Evolutionary conservation across 2,888 invertebrate genomes (phyloP).

Genomic region (Ischnus inquisitorius): DNA sequence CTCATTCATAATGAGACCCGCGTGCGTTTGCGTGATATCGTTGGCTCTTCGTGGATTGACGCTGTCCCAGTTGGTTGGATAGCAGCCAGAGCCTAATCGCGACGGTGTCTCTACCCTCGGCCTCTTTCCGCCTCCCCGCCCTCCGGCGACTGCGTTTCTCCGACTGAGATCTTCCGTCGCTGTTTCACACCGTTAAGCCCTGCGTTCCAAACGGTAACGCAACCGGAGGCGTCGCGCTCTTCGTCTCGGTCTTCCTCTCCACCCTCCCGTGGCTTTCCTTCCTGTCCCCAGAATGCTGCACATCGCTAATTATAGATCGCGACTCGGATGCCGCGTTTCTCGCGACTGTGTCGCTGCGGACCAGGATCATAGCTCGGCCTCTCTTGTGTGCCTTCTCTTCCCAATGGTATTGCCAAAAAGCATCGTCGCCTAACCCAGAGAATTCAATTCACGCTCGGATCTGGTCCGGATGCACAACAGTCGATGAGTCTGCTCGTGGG

Average conservation of each 20-base stretch:
- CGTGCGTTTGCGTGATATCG: not conserved
- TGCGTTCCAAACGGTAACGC: not conserved
- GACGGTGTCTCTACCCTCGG: constrained; percentile 72
- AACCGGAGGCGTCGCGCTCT: constrained; percentile 20
- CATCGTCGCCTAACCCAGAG: not conserved
- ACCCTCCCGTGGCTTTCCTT: constrained; percentile 62
- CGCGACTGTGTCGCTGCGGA: constrained; percentile 32
- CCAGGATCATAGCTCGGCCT: constrained; percentile 66
- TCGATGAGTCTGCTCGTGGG: not conserved
- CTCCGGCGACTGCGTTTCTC: constrained; percentile 43
- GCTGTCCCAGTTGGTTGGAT: constrained; percentile 77
- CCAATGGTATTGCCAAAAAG: not conserved
- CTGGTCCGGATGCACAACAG: not conserved
- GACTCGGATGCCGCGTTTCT: constrained; percentile 68
- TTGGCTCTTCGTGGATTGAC: constrained; percentile 58
- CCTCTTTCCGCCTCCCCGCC: constrained; percentile 35
- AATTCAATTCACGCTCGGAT: not conserved
- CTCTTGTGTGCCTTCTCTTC: not conserved
- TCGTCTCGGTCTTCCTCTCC: constrained; percentile 41
- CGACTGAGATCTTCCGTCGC: constrained; percentile 50
- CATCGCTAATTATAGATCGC: constrained; percentile 68
- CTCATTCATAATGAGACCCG: constrained; percentile 78
- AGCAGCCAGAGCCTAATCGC: constrained; percentile 79
- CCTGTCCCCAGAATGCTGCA: constrained; percentile 74
- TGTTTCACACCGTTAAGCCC: not conserved